Conservation (phyloP, 2,797 vertebrate species). For the Heliangelus exortis region DNA sequence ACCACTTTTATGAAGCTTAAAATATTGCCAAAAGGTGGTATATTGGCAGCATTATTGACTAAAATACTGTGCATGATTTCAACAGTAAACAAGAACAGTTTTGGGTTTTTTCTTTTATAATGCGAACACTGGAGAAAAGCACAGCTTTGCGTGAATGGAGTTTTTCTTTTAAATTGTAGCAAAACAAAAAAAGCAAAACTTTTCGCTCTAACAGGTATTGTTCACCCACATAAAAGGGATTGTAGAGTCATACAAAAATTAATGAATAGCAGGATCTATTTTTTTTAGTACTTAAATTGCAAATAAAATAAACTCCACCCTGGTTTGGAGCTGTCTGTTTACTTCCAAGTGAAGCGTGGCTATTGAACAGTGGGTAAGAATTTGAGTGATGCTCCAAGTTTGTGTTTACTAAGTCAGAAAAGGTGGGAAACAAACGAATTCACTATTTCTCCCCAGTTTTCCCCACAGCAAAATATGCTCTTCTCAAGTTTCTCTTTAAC, state of each 20-base stretch:
- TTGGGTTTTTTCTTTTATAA: constrained; percentile 54
- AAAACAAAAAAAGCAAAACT: constrained; percentile 72
- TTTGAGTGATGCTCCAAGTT: constrained; percentile 28
- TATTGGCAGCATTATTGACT: constrained; percentile 57
- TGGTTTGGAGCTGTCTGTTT: constrained; percentile 75
- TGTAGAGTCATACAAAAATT: constrained; percentile 76
- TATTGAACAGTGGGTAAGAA: constrained; percentile 37
- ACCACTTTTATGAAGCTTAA: constrained; percentile 77
- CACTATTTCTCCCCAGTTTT: constrained; percentile 53
- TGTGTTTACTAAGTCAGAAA: constrained; percentile 51
- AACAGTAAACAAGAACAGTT: constrained; percentile 57
- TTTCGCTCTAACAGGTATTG: constrained; percentile 57
- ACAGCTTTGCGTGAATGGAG: constrained; percentile 58
- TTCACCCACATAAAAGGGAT: constrained; percentile 74
- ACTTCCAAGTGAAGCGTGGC: constrained; percentile 39
- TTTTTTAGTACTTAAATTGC: constrained; percentile 66
- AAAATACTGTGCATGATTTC: constrained; percentile 57
- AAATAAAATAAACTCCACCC: constrained; percentile 73
- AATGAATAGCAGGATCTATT: constrained; percentile 99
- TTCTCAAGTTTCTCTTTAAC: constrained; percentile 59
- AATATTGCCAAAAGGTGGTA: constrained; percentile 66
- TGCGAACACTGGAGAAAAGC: constrained; percentile 61
- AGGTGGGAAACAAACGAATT: constrained; percentile 58
- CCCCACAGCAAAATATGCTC: constrained; percentile 48
- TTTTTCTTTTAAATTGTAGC: constrained; percentile 62